Conservation (phyloP, 2,113 vertebrate species). For the Ammodramus savannarum region DNA sequence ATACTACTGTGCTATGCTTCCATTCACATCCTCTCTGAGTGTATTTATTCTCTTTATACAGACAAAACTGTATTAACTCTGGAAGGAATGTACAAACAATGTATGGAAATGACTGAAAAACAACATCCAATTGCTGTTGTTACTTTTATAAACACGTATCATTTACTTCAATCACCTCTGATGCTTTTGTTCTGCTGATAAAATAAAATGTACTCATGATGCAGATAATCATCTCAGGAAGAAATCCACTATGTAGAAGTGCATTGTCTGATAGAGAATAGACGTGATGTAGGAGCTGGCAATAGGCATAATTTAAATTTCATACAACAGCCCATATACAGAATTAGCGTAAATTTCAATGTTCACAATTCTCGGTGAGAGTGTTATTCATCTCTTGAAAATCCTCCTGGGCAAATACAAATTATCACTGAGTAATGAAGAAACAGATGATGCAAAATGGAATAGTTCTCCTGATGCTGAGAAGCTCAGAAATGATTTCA, state of each 20-base stretch:
- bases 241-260: background rate
- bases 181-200: conserved; percentile 44
- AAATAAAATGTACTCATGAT: conserved; percentile 50
- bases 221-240: conserved; percentile 46
- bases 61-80: background rate
- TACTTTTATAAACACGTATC: conserved; percentile 8
- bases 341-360: conserved; percentile 22
- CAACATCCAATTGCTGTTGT: background rate
- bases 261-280: conserved; percentile 33
- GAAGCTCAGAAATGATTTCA: conserved; percentile 16
- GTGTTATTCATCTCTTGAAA: conserved; percentile 22
- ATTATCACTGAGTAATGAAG: conserved; percentile 44
- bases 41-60: background rate
- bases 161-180: conserved; percentile 43
- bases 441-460: conserved; percentile 46
- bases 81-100: background rate
- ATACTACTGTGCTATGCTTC: background rate
- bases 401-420: conserved; percentile 60
- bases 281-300: background rate
- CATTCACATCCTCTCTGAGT: background rate
- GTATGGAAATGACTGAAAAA: background rate
- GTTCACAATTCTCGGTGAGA: background rate
- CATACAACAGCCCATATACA: conserved; percentile 7
- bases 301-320: conserved; percentile 58
- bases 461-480: conserved; percentile 48